A percentile compares a stretch with the other conserved stretches of the same genome.
Evolutionary conservation across 1,140 invertebrate species (phyloP).

Genomic region (Drosophila punjabiensis): DNA sequence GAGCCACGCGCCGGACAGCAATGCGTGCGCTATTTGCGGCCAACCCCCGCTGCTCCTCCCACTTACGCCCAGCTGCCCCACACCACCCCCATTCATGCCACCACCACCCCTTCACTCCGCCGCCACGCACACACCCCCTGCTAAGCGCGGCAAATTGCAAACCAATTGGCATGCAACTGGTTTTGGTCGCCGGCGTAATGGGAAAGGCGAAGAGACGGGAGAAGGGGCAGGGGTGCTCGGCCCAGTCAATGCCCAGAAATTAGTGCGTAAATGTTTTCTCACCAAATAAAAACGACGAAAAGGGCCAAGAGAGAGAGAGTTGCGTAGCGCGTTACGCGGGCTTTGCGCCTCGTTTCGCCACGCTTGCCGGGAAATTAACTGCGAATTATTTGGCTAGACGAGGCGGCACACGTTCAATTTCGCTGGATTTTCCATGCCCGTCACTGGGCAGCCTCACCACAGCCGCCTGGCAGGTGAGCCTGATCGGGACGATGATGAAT

Average conservation of each 20-base stretch:
- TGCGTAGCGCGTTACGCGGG: conserved; percentile 13
- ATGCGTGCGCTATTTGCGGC: conserved; percentile 79
- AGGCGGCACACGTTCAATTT: conserved; percentile 70
- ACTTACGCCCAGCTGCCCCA: background rate
- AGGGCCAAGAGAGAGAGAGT: conserved; percentile 7
- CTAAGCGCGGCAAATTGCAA: conserved; percentile 80
- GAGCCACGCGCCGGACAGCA: conserved; percentile 72
- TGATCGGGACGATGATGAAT: conserved; percentile 62
- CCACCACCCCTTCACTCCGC: background rate
- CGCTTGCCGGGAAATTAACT: conserved; percentile 82
- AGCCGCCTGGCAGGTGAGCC: conserved; percentile 62
- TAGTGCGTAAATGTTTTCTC: conserved; percentile 85
- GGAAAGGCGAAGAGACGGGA: conserved; percentile 21
- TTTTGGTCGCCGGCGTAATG: conserved; percentile 60
- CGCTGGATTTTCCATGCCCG: conserved; percentile 68
- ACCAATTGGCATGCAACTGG: conserved; percentile 84
- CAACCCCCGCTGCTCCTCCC: conserved; percentile 32
- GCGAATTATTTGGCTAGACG: conserved; percentile 75
- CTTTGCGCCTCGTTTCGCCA: conserved; percentile 77
- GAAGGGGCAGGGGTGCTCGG: conserved; percentile 37
- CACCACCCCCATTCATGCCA: background rate
- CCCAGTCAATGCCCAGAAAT: conserved; percentile 67
- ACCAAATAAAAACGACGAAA: conserved; percentile 75
- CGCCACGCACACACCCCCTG: conserved; percentile 7
- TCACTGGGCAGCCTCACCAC: conserved; percentile 32